Evolutionary conservation across 2,888 invertebrate species (phyloP), one percentile per base, ranked within the genome.

Genomic region (Galeruca laticollis): DNA sequence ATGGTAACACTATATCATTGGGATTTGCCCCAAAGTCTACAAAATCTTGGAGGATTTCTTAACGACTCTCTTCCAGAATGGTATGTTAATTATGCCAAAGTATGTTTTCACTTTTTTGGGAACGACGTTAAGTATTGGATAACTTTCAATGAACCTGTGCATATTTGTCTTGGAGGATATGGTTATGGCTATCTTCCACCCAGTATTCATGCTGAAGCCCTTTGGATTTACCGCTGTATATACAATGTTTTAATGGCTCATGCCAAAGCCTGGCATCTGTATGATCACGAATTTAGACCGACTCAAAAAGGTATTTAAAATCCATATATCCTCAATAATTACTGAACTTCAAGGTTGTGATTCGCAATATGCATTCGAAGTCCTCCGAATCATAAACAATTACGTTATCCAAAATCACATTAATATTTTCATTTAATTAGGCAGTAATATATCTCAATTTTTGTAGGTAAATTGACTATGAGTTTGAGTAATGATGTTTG

Each of bases 161-260:
- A 75, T 54, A 73, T 81, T 37, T 81, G 83, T 67, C 66, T 66
- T 31, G 72, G 75, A 47, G 80, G 80, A 9, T 80, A 79, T 65
- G 79, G 77, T 9, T 61, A 60, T 40, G 77, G 76, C 8, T 68
- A 61, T 33, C 72, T 61, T n/a, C 84, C 84, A 2, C 85, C 86
- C 2, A 81, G 76, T 2, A 71, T 88, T 40, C 75, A 78, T 18
- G 49, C 73, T 8, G 69, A 70, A 54, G 90, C 89, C 2, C 77
- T 87, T 20, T 89, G 87, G 0, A 88, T 88, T 56, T 93, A 93
- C 81, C 80, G 88, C 60, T 91, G 90, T 70, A 85, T 86, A 0
- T 91, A 92, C 79, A 90, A 90, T 77, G 83, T 90, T 64, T 81
- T 93, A 15, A 83, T 89, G 69, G 89, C 91, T 0, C 93, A 93